A percentile compares a stretch with the other conserved stretches of the same genome.
phyloP scores from a whole-genome alignment of 2,888 invertebrate genomes.

The Cactoblastis cactorum region DNA sequence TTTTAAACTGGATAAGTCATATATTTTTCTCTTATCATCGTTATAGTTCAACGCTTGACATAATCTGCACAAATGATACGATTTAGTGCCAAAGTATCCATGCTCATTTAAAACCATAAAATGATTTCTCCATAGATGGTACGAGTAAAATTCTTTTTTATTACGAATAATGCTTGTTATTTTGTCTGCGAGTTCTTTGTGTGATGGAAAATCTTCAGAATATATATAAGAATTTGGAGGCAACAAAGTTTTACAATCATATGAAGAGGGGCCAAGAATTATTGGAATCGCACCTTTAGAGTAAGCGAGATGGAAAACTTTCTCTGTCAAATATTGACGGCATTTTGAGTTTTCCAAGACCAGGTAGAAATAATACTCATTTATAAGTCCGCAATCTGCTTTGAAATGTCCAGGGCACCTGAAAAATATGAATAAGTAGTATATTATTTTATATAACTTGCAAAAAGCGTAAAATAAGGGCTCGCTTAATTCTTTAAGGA shows the following conservation, averaged over 20 bases:
- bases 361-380: slow-evolving; percentile 83
- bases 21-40: slow-evolving; percentile 37
- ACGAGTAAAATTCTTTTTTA: slow-evolving; percentile 51
- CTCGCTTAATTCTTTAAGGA: no score
- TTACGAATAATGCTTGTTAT: slow-evolving; percentile 63
- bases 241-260: slow-evolving; percentile 69
- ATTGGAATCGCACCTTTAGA: slow-evolving; percentile 23
- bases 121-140: slow-evolving; percentile 80
- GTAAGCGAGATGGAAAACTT: slow-evolving; percentile 63
- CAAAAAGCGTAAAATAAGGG: no score
- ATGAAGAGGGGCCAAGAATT: slow-evolving; percentile 75
- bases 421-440: slow-evolving; percentile 40
- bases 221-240: slow-evolving; percentile 83
- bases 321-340: slow-evolving; percentile 85
- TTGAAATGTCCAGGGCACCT: slow-evolving; percentile 83
- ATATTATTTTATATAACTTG: no score
- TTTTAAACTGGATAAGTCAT: slow-evolving; percentile 32
- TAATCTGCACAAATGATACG: slow-evolving; percentile 81
- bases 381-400: slow-evolving; percentile 77
- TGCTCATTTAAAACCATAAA: slow-evolving; percentile 82
- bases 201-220: slow-evolving; percentile 72
- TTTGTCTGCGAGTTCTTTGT: slow-evolving; percentile 72
- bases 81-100: slow-evolving; percentile 81
- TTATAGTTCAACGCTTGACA: slow-evolving; percentile 85
- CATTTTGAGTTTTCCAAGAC: slow-evolving; percentile 86